Evolutionary conservation across 2,113 vertebrate genomes (phyloP).

Genomic region (Poecilia latipinna): DNA sequence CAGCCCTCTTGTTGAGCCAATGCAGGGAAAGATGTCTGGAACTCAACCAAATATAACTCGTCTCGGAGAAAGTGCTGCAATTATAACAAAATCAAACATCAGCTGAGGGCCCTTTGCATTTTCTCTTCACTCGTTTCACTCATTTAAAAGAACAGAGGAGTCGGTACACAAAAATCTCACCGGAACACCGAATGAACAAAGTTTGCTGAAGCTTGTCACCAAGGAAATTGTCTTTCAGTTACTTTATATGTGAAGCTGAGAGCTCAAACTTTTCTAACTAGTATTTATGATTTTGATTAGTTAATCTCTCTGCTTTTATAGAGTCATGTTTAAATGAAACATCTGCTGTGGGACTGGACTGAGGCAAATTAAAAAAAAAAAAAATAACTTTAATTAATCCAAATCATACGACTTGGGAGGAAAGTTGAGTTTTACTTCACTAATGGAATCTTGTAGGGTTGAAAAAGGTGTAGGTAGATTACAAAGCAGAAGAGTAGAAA

Average conservation of each 20-base stretch:
- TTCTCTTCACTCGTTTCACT: background rate
- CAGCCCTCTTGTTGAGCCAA: slow-evolving; percentile 6
- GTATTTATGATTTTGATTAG: too few species aligned
- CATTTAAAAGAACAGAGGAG: background rate
- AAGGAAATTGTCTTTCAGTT: too few species aligned
- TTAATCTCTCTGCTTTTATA: background rate
- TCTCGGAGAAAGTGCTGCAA: background rate
- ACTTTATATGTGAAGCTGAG: too few species aligned
- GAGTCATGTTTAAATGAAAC: background rate
- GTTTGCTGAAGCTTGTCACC: too few species aligned
- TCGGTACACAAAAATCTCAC: background rate
- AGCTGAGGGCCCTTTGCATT: background rate
- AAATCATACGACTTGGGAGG: background rate
- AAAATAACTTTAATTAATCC: background rate
- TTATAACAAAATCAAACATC: background rate
- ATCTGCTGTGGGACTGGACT: background rate
- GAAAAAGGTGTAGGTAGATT: too few species aligned
- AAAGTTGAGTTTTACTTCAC: too few species aligned
- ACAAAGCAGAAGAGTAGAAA: too few species aligned
- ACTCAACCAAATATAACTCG: background rate
- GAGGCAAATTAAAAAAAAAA: background rate
- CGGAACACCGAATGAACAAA: too few species aligned
- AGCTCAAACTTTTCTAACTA: too few species aligned
- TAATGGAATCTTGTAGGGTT: too few species aligned
- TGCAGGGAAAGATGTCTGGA: slow-evolving; percentile 11